These are phyloP conservation scores for Drosophila infuscata DNA, from an alignment of 2,888 invertebrate genomes.

Conservation along the genomic window DNA sequence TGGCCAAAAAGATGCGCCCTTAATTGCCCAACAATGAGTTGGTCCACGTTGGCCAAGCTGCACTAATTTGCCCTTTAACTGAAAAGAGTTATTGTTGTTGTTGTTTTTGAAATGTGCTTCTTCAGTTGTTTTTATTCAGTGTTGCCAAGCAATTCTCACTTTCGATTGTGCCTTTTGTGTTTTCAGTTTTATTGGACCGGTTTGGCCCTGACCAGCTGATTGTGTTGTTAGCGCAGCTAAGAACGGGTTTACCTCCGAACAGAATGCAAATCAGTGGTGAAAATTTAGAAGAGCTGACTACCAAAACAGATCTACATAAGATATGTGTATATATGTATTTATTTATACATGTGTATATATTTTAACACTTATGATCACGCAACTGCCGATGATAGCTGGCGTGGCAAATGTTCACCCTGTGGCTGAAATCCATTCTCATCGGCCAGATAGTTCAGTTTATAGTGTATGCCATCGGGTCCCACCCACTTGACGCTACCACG, in stretches of 20 bases:
- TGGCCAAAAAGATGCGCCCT: slow-evolving; percentile 39
- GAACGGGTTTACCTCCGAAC: slow-evolving; percentile 21
- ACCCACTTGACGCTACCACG: slow-evolving; percentile 86
- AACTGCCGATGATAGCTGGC: slow-evolving; percentile 34
- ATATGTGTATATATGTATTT: slow-evolving; percentile 10
- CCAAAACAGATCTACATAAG: slow-evolving; percentile 7
- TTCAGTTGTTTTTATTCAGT: slow-evolving; percentile 8
- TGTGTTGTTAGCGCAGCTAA: slow-evolving; percentile 26
- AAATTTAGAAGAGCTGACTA: slow-evolving; percentile 54
- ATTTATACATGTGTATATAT: neutral
- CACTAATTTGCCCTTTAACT: slow-evolving; percentile 55
- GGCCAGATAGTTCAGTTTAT: slow-evolving; percentile 85
- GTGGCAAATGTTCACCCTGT: slow-evolving; percentile 77
- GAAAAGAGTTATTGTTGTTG: neutral
- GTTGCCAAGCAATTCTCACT: slow-evolving; percentile 62
- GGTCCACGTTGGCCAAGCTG: slow-evolving; percentile 13
- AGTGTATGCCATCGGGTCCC: slow-evolving; percentile 86
- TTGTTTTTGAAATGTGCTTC: neutral
- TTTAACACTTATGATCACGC: slow-evolving; percentile 50
- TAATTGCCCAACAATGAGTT: slow-evolving; percentile 51
- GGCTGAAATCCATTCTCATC: slow-evolving; percentile 81
- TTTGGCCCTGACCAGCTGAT: slow-evolving; percentile 60
- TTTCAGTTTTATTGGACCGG: slow-evolving; percentile 45
- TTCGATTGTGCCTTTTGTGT: slow-evolving; percentile 43
- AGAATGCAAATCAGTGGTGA: slow-evolving; percentile 58